These are phyloP conservation scores for Deroptyus accipitrinus DNA, from an alignment of 2,113 vertebrate species.

Conservation along the genomic window DNA sequence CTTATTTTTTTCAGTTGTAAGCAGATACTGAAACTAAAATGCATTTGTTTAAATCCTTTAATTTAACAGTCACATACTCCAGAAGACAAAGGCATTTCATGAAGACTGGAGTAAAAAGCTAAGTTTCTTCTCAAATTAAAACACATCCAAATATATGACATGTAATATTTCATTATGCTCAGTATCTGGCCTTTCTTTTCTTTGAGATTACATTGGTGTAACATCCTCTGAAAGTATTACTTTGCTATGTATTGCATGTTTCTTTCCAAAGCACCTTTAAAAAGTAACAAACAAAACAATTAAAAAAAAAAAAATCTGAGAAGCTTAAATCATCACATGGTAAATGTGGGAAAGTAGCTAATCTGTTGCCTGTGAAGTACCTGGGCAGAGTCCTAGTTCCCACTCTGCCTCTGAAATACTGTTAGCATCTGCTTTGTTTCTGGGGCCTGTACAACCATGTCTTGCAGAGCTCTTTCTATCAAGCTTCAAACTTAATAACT, in stretches of 20 bases:
- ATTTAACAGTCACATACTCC: conserved; percentile 51
- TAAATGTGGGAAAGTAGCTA: conserved; percentile 26
- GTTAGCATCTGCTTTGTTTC: neutral
- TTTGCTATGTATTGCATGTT: conserved; percentile 5
- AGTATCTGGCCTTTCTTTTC: conserved; percentile 38
- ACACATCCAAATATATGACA: conserved; percentile 51
- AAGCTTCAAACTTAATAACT: neutral
- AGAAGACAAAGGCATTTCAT: conserved; percentile 50
- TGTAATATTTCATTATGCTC: conserved; percentile 46
- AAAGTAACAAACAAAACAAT: neutral
- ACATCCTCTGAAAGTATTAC: conserved; percentile 38
- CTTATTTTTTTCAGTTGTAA: conserved; percentile 56
- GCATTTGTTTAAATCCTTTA: conserved; percentile 60
- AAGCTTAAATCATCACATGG: conserved; percentile 16
- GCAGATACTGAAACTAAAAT: conserved; percentile 54
- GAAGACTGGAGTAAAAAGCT: conserved; percentile 26
- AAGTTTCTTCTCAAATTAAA: conserved; percentile 46
- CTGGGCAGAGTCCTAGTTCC: neutral
- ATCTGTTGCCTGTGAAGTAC: neutral
- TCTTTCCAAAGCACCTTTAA: conserved; percentile 45
- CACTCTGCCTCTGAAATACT: neutral
- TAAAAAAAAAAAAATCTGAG: conserved; percentile 11
- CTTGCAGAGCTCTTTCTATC: neutral
- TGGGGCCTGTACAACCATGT: neutral
- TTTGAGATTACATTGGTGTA: conserved; percentile 50